phyloP scores from a whole-genome alignment of 2,888 invertebrate genomes.

The Furcula furcula region DNA sequence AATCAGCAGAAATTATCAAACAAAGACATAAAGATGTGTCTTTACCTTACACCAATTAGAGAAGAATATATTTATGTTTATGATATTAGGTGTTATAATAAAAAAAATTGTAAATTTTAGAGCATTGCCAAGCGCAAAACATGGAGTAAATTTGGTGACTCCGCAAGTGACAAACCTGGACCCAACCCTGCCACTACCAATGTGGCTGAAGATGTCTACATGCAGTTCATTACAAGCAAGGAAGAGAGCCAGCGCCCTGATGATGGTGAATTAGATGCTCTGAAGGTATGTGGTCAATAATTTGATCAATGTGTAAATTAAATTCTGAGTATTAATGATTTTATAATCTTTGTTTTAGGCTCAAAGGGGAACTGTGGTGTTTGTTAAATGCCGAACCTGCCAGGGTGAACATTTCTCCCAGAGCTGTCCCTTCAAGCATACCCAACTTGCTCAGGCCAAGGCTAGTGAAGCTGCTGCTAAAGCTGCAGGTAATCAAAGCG shows the following conservation, averaged over 20 bases:
- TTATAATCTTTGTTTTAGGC: conserved; percentile 44
- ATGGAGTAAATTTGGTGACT: conserved; percentile 98
- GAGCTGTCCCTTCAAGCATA: conserved; percentile 98
- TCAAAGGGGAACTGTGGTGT: conserved; percentile 85
- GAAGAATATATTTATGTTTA: too few species aligned
- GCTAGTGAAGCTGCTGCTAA: conserved; percentile 68
- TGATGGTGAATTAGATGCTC: conserved; percentile 91
- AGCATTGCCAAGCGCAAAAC: conserved; percentile 96
- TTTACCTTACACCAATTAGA: too few species aligned
- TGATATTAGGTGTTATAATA: too few species aligned
- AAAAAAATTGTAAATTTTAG: conserved; percentile 36
- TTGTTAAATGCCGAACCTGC: conserved; percentile 93
- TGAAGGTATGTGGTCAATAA: conserved; percentile 80
- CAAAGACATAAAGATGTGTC: too few species aligned
- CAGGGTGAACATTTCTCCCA: conserved; percentile 99
- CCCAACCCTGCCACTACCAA: conserved; percentile 99
- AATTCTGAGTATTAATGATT: neutral
- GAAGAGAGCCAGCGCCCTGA: conserved; percentile 94
- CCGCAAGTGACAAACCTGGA: conserved; percentile 95
- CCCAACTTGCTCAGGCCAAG: conserved; percentile 87
- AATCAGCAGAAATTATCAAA: too few species aligned
- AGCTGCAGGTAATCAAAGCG: conserved; percentile 44
- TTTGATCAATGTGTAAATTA: neutral
- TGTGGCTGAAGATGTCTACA: conserved; percentile 96
- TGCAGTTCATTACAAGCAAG: conserved; percentile 95